These are phyloP conservation scores for Tapera naevia DNA, from an alignment of 2,797 vertebrate genomes.

Conservation along the genomic window DNA sequence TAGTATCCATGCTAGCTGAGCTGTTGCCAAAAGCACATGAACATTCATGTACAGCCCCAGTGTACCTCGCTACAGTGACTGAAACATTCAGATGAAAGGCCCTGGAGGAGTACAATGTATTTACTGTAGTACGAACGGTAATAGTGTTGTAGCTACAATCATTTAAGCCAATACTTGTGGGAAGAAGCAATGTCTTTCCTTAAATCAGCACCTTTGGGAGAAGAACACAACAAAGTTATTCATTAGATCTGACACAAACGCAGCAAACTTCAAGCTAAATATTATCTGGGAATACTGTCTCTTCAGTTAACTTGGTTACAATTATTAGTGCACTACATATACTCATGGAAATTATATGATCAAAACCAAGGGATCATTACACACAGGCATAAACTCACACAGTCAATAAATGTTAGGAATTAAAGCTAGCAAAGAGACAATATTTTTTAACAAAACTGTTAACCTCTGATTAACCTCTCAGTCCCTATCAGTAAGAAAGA, in stretches of 20 bases:
- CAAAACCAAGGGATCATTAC: background rate
- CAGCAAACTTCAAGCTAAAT: slow-evolving; percentile 1
- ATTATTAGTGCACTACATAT: background rate
- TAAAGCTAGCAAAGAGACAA: background rate
- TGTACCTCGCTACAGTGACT: background rate
- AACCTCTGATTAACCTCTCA: background rate
- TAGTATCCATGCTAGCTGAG: background rate
- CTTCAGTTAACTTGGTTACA: background rate
- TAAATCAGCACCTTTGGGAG: background rate
- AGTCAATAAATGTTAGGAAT: background rate
- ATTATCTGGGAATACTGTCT: background rate
- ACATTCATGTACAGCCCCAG: rapidly evolving
- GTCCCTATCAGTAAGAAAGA: background rate
- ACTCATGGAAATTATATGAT: background rate
- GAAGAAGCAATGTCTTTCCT: background rate
- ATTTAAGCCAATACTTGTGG: background rate
- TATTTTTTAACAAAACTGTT: background rate
- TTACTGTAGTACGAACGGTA: background rate
- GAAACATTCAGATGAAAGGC: background rate
- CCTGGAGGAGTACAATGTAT: rapidly evolving
- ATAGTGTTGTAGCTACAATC: background rate
- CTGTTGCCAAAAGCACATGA: background rate
- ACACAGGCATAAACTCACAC: background rate
- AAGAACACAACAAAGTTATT: background rate
- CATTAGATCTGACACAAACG: background rate